Evolutionary conservation across 2,888 invertebrate species (phyloP).

Genomic region (Hypena proboscidalis): DNA sequence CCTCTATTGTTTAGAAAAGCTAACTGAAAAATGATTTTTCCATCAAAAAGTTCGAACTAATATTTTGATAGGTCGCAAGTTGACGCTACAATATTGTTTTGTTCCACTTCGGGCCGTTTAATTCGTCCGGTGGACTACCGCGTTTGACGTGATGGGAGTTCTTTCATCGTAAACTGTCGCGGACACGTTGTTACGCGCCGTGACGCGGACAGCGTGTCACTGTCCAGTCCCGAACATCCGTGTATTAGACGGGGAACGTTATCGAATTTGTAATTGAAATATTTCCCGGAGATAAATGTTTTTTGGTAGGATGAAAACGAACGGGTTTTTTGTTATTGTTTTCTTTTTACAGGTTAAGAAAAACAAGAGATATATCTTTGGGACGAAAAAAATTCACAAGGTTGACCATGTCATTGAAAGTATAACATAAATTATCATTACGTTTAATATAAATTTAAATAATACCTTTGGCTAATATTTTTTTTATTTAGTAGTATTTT

Average conservation of each 20-base stretch:
- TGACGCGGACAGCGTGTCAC: slow-evolving; percentile 25
- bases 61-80: not conserved
- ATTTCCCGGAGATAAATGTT: slow-evolving; percentile 3
- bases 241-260: slow-evolving; percentile 13
- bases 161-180: slow-evolving; percentile 44
- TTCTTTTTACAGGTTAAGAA: not conserved
- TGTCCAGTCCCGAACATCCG: slow-evolving; percentile 6
- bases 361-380: no score
- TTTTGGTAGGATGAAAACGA: not conserved
- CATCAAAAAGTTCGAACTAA: not conserved
- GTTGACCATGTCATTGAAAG: no score
- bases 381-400: no score
- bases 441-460: no score
- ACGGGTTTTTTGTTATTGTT: not conserved
- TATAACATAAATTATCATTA: no score
- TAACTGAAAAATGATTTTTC: not conserved
- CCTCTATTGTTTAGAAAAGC: not conserved
- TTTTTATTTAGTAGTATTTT: no score
- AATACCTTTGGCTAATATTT: no score
- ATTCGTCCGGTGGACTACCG: slow-evolving; percentile 23
- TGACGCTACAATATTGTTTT: slow-evolving; percentile 13
- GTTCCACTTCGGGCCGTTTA: slow-evolving; percentile 19
- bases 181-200: slow-evolving; percentile 39
- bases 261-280: slow-evolving; percentile 24
- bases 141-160: slow-evolving; percentile 30